These are phyloP conservation scores for Caenorhabditis sp. DNA, from an alignment of 2,888 invertebrate genomes.

Conservation along the genomic window DNA sequence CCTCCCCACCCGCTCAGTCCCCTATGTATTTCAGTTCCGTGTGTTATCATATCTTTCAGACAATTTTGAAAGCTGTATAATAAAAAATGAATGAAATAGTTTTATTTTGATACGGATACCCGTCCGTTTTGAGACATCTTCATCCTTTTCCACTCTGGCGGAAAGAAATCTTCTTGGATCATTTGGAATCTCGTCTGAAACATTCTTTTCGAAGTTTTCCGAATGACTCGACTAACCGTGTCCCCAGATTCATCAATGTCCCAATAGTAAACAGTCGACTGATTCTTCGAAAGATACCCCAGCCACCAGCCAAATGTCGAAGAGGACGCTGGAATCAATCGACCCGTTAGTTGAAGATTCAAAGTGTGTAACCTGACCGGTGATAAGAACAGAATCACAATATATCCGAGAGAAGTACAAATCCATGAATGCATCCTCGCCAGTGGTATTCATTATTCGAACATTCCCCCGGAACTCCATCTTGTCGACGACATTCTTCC, in stretches of 20 bases:
- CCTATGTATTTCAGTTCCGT: conserved; percentile 61
- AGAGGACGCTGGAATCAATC: conserved; percentile 34
- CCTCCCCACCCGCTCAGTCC: conserved; percentile 43
- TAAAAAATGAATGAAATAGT: conserved; percentile 37
- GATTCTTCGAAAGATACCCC: conserved; percentile 53
- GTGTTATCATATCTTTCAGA: conserved; percentile 57
- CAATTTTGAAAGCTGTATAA: conserved; percentile 22
- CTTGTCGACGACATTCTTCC: conserved; percentile 1
- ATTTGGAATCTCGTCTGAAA: conserved; percentile 48
- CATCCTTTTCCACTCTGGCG: conserved; percentile 34
- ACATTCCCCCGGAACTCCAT: conserved; percentile 22
- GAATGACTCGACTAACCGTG: too few relatives aligned
- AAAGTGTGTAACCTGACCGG: conserved; percentile 21
- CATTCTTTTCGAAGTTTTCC: too few relatives aligned
- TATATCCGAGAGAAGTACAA: conserved; percentile 39
- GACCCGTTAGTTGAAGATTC: too few relatives aligned
- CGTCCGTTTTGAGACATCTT: conserved; percentile 34
- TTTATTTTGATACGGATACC: not conserved
- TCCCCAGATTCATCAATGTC: conserved; percentile 49
- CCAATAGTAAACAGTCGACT: conserved; percentile 38
- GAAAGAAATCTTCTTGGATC: conserved; percentile 52
- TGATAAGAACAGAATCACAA: conserved; percentile 56
- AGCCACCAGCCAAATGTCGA: conserved; percentile 59
- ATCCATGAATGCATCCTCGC: conserved; percentile 34
- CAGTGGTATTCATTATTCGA: conserved; percentile 24